These are phyloP conservation scores for Cyprinodon tularosa DNA, from an alignment of 2,113 vertebrate genomes.

Conservation along the genomic window DNA sequence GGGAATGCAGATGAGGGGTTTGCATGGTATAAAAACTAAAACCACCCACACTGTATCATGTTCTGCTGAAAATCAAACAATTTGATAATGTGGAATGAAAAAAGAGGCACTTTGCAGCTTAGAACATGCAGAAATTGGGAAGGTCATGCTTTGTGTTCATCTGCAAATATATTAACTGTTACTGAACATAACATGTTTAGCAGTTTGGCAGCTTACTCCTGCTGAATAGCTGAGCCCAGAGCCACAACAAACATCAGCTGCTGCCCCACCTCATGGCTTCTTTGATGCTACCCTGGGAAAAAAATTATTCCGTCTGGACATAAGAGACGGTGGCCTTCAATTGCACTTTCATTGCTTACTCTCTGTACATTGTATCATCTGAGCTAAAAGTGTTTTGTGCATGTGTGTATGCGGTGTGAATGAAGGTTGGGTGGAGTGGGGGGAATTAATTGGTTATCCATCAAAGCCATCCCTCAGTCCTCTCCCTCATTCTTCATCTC, in stretches of 20 bases:
- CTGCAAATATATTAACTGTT: neutral
- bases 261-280: neutral
- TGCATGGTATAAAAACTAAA: neutral
- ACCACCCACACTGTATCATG: neutral
- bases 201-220: slow-evolving; percentile 25
- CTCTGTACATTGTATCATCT: slow-evolving; percentile 49
- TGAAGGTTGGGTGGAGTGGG: neutral
- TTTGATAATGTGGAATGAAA: neutral
- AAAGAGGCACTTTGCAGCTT: neutral
- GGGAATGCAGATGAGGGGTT: neutral
- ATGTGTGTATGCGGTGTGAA: neutral
- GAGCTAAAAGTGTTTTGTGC: slow-evolving; percentile 34
- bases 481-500: slow-evolving; percentile 29
- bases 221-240: slow-evolving; percentile 60
- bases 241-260: slow-evolving; percentile 54
- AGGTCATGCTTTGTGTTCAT: neutral
- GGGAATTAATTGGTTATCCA: slow-evolving; percentile 45
- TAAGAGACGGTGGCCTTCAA: slow-evolving; percentile 62
- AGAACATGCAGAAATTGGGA: neutral
- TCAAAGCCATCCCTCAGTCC: slow-evolving; percentile 33
- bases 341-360: slow-evolving; percentile 30
- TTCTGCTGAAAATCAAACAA: neutral
- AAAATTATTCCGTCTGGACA: slow-evolving; percentile 39
- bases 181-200: neutral
- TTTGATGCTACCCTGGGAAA: slow-evolving; percentile 10